Conservation (phyloP, 2,888 invertebrate genomes). For the Aphrophora alni region DNA sequence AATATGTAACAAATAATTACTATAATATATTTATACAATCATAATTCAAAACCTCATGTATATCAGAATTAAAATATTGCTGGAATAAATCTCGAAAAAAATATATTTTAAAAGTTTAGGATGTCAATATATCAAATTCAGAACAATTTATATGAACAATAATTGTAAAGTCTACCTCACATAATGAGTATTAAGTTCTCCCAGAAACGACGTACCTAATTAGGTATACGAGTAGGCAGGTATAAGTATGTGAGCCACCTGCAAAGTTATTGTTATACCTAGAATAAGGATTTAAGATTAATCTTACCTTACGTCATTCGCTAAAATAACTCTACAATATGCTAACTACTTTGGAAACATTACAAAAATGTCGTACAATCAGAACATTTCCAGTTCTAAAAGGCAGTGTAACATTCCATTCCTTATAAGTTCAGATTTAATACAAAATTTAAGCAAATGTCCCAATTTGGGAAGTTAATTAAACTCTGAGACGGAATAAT, state of each 20-base stretch:
- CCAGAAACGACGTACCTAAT: not conserved
- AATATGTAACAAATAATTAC: too few relatives aligned
- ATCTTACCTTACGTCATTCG: not conserved
- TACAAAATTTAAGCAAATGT: not conserved
- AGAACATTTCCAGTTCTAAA: not conserved
- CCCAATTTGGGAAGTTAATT: not conserved
- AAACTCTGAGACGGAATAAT: not conserved
- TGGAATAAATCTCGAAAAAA: too few relatives aligned
- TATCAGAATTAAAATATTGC: too few relatives aligned
- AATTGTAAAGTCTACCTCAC: too few relatives aligned
- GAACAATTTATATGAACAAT: too few relatives aligned
- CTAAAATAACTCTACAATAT: not conserved
- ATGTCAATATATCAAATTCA: too few relatives aligned
- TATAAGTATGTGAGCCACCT: not conserved
- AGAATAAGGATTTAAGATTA: not conserved
- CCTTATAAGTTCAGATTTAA: not conserved
- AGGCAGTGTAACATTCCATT: not conserved
- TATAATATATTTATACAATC: too few relatives aligned
- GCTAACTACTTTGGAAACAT: not conserved
- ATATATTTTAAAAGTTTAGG: too few relatives aligned
- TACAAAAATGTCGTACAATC: not conserved
- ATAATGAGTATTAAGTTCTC: too few relatives aligned
- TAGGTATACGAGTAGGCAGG: not conserved
- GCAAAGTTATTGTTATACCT: not conserved
- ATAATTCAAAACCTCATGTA: too few relatives aligned